Percentiles rank a stretch among this genome's conserved stretches.
Conservation (phyloP, 2,888 invertebrate species). For the Aproaerema taeniolella region DNA sequence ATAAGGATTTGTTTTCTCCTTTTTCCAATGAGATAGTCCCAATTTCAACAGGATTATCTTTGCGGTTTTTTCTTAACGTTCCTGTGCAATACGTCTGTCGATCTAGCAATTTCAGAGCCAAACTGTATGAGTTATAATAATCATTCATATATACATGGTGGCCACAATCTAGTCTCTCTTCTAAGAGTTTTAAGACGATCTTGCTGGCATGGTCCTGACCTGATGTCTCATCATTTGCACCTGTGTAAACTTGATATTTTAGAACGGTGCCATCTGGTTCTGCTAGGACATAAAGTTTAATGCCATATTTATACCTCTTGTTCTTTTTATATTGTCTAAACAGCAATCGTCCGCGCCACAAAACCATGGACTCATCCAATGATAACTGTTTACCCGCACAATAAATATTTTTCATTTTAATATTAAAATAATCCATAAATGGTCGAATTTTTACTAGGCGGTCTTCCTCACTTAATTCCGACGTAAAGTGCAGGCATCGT, state of each 20-base stretch:
- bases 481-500: slow-evolving; percentile 33
- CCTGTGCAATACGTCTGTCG: slow-evolving; percentile 40
- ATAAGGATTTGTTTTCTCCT: slow-evolving; percentile 26
- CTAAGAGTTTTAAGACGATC: slow-evolving; percentile 27
- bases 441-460: slow-evolving; percentile 29
- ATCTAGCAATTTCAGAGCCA: slow-evolving; percentile 31
- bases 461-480: slow-evolving; percentile 22
- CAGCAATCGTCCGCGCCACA: slow-evolving; percentile 29
- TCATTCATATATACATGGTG: slow-evolving; percentile 31
- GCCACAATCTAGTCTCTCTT: slow-evolving; percentile 24
- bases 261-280: slow-evolving; percentile 33
- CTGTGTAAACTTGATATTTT: slow-evolving; percentile 23
- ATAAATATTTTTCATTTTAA: slow-evolving; percentile 23
- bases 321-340: slow-evolving; percentile 29
- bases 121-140: slow-evolving; percentile 24
- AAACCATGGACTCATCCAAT: slow-evolving; percentile 28
- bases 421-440: slow-evolving; percentile 39
- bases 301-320: slow-evolving; percentile 33
- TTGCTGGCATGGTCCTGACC: slow-evolving; percentile 24
- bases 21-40: slow-evolving; percentile 19
- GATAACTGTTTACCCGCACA: slow-evolving; percentile 25
- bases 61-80: slow-evolving; percentile 29
- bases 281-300: slow-evolving; percentile 32
- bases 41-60: slow-evolving; percentile 26
- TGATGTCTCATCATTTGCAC: slow-evolving; percentile 18